Evolutionary conservation across 2,113 vertebrate genomes (phyloP), one percentile per base, ranked within the genome.

Genomic region (Bostrychus sinensis): DNA sequence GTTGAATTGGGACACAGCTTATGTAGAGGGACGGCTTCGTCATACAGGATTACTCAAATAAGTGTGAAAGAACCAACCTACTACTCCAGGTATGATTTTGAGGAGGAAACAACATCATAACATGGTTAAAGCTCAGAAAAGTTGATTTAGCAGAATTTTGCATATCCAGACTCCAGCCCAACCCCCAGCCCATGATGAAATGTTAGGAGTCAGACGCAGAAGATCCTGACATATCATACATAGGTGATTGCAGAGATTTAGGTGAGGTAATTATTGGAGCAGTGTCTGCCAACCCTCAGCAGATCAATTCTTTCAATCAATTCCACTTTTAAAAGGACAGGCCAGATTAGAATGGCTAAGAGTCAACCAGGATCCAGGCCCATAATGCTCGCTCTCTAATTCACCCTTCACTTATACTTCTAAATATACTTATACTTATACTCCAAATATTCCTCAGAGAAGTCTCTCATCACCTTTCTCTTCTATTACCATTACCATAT

Each of bases 291-390:
- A 88, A 85, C 83, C 85, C 70, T 38, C 78, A 66, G 62, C 83
- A 80, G 86, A 92, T 92, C 91, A 92, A 91, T 92, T 89, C 60
- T 83, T 92, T 88, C 88, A 89, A 89, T 91, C 91, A 91, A 91
- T 90, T 89, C 80, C 80, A 85, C 86, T 91, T 91, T 92, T 88
- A 90, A 91, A 87, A 91, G 89, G 89, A 91, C 89, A 86, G 88
- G 76, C 86, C 84, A 88, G 86, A 89, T 91, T 90, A 89, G 84
- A 62, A 75, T 67, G 66, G 80, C 82, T 72, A 85, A 78, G 80
- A 81, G 77, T 78, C 71, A 39, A 68, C 69, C 77, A 65, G 83
- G 75, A 88, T 53, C 51, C 58, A 75, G 80, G 78, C 77, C 84
- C 69, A 59, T 90, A 91, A 85, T 86, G 87, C 82, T n/a, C n/a